Evolutionary conservation across 2,888 invertebrate species (phyloP), one percentile per base, ranked within the genome.

Genomic region (Brachyptera putata): DNA sequence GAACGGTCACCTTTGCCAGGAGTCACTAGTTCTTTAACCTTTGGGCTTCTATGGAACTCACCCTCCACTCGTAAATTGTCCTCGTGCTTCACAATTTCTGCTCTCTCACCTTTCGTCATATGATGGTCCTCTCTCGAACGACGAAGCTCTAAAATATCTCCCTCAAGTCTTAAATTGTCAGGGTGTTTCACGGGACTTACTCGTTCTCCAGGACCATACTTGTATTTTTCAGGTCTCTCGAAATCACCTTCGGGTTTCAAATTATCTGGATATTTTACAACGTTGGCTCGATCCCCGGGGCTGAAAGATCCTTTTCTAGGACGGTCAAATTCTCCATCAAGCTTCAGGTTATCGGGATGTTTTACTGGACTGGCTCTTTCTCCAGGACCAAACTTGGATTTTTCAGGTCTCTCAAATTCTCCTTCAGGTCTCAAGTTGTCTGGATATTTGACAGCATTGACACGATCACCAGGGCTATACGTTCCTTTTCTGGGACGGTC

Each of bases 401-500:
- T 76, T 46, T 74, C 74, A 0, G 80, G 82, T 5, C 75, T 68
- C 65, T 81, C 78, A 68, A 83, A 82, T 61, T 77, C 61, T 1
- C 63, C 63, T 46, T 63, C 63, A 5, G 58, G 56, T 37, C 24
- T 48, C 13, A 63, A 34, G 25, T 63, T 63, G 24, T 57, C 49
- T 14, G 36, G 34, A 4, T 37, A 34, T 46, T 53, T 57, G 13
- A 3, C 55, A 1, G 16, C 5, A 43, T 34, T 4, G 36, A 48
- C 13, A 11, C 36, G 2, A 75, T 71, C 21, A 58, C 63, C 46
- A 67, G 68, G 9, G 69, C 67, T 37, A 66, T 46, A 18, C 76
- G 67, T 69, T 55, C 24, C 48, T 60, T 61, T 14, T 80, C 79
- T 1, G 3, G 61, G 62, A 5, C 65, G 36, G 24, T 66, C 64